phyloP scores from a whole-genome alignment of 2,797 vertebrate genomes.

The Leptoclinus maculatus region DNA sequence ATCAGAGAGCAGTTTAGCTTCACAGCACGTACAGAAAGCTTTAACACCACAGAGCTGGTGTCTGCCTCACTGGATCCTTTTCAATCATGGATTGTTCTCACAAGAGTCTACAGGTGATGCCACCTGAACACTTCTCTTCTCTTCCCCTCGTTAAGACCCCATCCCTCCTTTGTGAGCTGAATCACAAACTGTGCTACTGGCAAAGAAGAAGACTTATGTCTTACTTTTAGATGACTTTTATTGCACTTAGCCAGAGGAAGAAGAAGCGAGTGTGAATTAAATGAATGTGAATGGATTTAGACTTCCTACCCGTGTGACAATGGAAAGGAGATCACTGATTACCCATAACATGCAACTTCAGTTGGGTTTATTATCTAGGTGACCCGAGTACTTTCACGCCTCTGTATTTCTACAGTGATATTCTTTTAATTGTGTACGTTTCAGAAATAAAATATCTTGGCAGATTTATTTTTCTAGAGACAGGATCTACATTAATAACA shows the following conservation, averaged over 20 bases:
- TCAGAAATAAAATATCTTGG: neutral
- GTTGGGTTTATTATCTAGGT: too few species aligned
- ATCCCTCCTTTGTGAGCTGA: neutral
- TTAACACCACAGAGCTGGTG: neutral
- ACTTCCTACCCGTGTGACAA: neutral
- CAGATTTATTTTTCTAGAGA: conserved; percentile 2
- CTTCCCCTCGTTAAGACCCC: neutral
- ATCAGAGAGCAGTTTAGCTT: neutral
- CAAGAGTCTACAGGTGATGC: too few species aligned
- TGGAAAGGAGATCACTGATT: neutral
- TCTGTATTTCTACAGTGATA: neutral
- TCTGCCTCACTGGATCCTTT: too few species aligned
- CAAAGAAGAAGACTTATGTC: neutral
- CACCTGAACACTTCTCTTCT: neutral
- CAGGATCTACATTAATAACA: neutral
- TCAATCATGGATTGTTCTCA: too few species aligned
- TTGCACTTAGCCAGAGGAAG: conserved; percentile 44
- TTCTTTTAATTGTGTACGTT: neutral
- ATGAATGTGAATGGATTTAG: neutral
- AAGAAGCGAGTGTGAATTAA: conserved; percentile 15
- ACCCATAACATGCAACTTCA: neutral
- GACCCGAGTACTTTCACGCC: neutral
- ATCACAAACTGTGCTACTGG: neutral
- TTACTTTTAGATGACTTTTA: conserved; percentile 29
- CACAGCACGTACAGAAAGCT: neutral